phyloP scores from a whole-genome alignment of 2,888 invertebrate species.

The Chymomyza caudatula region DNA sequence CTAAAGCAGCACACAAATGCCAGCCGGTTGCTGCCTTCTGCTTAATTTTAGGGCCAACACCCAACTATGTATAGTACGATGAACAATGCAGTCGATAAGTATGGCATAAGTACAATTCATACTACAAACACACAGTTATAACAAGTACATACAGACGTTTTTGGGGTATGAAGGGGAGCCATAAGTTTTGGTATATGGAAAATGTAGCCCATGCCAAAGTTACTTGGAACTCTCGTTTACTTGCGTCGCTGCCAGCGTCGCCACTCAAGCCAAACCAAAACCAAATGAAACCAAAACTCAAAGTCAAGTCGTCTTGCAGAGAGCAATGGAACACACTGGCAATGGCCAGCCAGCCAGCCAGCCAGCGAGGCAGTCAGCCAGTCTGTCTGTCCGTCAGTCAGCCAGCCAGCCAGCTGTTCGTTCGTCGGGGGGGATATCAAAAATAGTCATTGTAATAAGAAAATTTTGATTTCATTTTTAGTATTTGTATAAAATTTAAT shows the following conservation, averaged over 20 bases:
- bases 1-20: slow-evolving; percentile 4
- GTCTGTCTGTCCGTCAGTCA: too few relatives aligned
- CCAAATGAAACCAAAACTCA: not conserved
- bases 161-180: not conserved
- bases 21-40: slow-evolving; percentile 5
- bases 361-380: too few relatives aligned
- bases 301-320: slow-evolving; percentile 11
- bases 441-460: slow-evolving; percentile 74
- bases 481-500: slow-evolving; percentile 74
- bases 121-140: slow-evolving; percentile 31
- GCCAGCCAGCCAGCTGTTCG: slow-evolving; percentile 12
- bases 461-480: slow-evolving; percentile 74
- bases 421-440: slow-evolving; percentile 12
- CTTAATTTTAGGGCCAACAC: slow-evolving; percentile 46
- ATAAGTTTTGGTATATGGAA: not conserved
- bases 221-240: not conserved
- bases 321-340: slow-evolving; percentile 1
- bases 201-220: not conserved
- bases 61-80: slow-evolving; percentile 38
- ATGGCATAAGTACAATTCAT: slow-evolving; percentile 66
- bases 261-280: slow-evolving; percentile 10
- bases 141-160: not conserved
- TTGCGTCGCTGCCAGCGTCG: not conserved
- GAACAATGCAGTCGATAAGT: slow-evolving; percentile 70
- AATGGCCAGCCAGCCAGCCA: slow-evolving; percentile 11